Percentiles rank a stretch among this genome's conserved stretches.
These are phyloP conservation scores for Coboldia fuscipes DNA, from an alignment of 1,140 invertebrate genomes.

Conservation along the genomic window DNA sequence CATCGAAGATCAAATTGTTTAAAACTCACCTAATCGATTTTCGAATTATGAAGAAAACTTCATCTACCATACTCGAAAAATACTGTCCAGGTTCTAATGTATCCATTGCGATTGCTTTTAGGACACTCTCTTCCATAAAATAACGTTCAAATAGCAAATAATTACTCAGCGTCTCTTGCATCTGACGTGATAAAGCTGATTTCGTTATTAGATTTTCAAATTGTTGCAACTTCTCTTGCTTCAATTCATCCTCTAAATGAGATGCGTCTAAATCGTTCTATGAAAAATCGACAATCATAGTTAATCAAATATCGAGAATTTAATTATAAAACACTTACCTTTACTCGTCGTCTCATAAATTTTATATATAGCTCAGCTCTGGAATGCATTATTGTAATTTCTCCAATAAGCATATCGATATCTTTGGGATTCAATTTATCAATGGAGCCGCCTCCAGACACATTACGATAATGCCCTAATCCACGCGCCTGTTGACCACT, in stretches of 20 bases:
- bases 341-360: constrained; percentile 62
- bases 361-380: constrained; percentile 75
- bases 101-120: constrained; percentile 84
- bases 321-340: constrained; percentile 30
- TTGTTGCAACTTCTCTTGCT: constrained; percentile 29
- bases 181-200: constrained; percentile 56
- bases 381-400: constrained; percentile 81
- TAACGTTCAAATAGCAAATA: constrained; percentile 90
- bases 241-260: constrained; percentile 26
- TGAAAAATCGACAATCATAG: too few species aligned
- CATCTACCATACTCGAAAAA: constrained; percentile 88
- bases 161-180: constrained; percentile 77
- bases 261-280: constrained; percentile 45
- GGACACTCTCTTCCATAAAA: constrained; percentile 88
- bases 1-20: constrained; percentile 7
- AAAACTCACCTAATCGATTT: constrained; percentile 68
- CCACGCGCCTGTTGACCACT: constrained; percentile 15
- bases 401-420: constrained; percentile 70
- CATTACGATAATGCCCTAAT: constrained; percentile 17
- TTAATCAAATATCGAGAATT: too few species aligned
- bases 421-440: constrained; percentile 61
- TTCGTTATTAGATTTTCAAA: constrained; percentile 50
- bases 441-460: constrained; percentile 18
- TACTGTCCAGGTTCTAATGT: constrained; percentile 40
- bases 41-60: constrained; percentile 93